phyloP scores from a whole-genome alignment of 2,113 vertebrate genomes.

The Myiopsitta monachus region DNA sequence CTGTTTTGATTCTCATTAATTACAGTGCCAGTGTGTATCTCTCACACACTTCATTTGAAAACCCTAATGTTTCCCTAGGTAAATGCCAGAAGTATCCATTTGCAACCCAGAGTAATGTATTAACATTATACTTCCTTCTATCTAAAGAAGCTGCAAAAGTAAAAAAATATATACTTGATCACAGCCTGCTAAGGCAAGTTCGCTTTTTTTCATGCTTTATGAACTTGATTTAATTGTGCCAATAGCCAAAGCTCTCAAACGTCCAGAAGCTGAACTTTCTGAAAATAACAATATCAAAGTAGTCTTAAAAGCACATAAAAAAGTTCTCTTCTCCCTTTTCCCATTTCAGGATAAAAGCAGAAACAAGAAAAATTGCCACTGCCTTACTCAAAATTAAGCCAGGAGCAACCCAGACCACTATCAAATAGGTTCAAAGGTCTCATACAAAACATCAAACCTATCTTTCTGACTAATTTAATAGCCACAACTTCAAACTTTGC shows the following conservation, averaged over 20 bases:
- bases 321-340: background rate
- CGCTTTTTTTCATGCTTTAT: background rate
- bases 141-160: background rate
- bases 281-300: background rate
- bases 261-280: background rate
- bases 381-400: background rate
- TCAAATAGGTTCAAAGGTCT: background rate
- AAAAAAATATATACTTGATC: background rate
- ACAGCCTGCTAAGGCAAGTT: background rate
- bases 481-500: background rate
- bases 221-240: background rate
- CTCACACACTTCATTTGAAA: background rate
- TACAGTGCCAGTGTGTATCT: background rate
- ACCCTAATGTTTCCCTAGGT: background rate
- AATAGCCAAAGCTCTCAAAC: background rate
- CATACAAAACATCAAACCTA: background rate
- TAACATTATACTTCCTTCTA: background rate
- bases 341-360: background rate
- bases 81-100: background rate
- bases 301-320: background rate
- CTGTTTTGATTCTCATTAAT: background rate
- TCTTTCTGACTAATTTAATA: background rate
- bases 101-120: background rate
- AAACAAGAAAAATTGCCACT: background rate
- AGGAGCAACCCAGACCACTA: background rate